Conservation (phyloP, 2,888 invertebrate species). For the Amitus sp. region DNA sequence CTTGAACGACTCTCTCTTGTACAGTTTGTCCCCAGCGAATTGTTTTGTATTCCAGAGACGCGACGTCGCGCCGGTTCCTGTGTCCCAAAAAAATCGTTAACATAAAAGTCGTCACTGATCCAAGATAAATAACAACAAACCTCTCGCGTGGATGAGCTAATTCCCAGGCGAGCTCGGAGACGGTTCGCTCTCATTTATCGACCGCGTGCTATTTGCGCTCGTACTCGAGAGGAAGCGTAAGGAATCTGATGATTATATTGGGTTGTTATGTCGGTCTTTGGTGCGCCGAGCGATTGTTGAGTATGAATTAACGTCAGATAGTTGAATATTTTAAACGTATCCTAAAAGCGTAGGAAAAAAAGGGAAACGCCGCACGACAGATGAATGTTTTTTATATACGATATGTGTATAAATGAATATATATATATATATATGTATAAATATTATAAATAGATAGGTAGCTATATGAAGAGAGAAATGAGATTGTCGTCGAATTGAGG, state of each 20-base stretch:
- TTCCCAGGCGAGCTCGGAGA: conserved; percentile 36
- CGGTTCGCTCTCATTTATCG: conserved; percentile 9
- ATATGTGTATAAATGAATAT: conserved; percentile 9
- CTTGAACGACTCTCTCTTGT: too few species aligned
- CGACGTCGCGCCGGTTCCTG: conserved; percentile 51
- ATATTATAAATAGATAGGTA: conserved; percentile 4
- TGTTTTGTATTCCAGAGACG: conserved; percentile 52
- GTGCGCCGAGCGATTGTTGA: conserved; percentile 6
- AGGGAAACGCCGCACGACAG: conserved; percentile 3
- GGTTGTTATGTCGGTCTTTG: conserved; percentile 8
- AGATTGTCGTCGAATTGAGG: neutral
- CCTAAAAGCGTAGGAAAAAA: conserved; percentile 3
- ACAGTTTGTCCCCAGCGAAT: conserved; percentile 54
- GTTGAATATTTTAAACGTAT: conserved; percentile 10
- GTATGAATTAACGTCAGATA: conserved; percentile 10
- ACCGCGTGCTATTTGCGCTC: neutral
- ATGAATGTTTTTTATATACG: conserved; percentile 10
- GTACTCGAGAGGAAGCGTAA: conserved; percentile 6
- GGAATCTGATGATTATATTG: conserved; percentile 10
- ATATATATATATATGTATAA: conserved; percentile 8
- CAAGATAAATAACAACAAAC: neutral
- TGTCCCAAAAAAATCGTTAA: conserved; percentile 47
- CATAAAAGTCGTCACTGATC: conserved; percentile 24
- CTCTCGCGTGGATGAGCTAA: conserved; percentile 18
- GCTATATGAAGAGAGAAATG: neutral